A percentile compares a stretch with the other conserved stretches of the same genome.
Conservation (phyloP, 2,113 vertebrate genomes). For the Lucifuga dentata region DNA sequence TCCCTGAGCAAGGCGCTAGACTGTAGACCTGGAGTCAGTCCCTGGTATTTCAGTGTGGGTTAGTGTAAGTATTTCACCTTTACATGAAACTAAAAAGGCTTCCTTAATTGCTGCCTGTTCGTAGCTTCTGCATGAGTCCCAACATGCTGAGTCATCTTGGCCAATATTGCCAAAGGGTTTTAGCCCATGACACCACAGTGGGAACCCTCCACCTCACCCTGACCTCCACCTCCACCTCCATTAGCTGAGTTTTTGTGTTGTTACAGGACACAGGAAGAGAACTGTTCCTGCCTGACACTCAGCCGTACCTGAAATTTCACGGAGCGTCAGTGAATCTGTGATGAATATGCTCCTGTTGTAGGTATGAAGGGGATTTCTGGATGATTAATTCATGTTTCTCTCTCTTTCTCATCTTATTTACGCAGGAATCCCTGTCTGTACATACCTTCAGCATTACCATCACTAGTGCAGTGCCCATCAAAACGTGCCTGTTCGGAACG, state of each 20-base stretch:
- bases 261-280: conserved; percentile 7
- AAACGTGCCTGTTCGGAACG: no score
- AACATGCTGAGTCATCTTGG: conserved; percentile 41
- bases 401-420: conserved; percentile 1
- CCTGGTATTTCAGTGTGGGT: no score
- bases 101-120: no score
- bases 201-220: background rate
- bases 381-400: conserved; percentile 49
- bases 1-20: no score
- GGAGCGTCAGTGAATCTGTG: conserved; percentile 39
- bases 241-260: no score
- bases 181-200: no score
- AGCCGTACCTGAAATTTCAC: conserved; percentile 45
- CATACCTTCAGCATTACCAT: conserved; percentile 35
- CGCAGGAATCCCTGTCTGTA: conserved; percentile 51
- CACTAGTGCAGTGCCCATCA: no score
- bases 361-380: conserved; percentile 39
- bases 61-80: no score
- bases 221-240: no score
- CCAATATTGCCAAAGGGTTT: conserved; percentile 13
- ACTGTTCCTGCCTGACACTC: conserved; percentile 26
- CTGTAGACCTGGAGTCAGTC: no score
- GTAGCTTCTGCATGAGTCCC: no score
- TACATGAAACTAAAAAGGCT: no score
- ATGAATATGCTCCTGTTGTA: conserved; percentile 52